Evolutionary conservation across 2,113 vertebrate species (phyloP), one percentile per base, ranked within the genome.

Genomic region (Ceyx margarethae): DNA sequence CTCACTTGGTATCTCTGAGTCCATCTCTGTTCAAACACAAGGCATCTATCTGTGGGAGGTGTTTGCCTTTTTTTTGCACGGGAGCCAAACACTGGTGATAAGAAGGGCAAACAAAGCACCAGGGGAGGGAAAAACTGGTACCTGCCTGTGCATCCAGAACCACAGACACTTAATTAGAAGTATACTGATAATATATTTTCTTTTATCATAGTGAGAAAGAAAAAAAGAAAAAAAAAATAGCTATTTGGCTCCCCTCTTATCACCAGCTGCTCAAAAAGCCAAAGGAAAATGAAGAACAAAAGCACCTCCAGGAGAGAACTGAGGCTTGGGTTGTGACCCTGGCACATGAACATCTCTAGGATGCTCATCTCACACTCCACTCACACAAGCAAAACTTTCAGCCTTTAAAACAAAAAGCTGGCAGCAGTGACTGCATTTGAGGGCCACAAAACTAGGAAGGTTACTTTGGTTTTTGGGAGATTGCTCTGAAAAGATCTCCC

Each of bases 1-100:
- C 81, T 89, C 28, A 3, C 71, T 95, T 90, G 69, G 6, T 81
- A 81, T 95, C 90, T 50, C 13, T 22, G 73, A 33, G 81, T 43
- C 82, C 89, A 90, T 74, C 80, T 80, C 15, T 91, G 64, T 69
- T 84, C 93, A 95, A 97, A 97, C 83, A 97, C 74, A 93, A 93
- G 76, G 73, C 64, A 31, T 37, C 6, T 60, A 88, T 83, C 82
- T 75, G 22, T 60, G 72, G 28, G 65, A 65, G 64, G 46, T 71
- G 54, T 69, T n/a, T 68, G 95, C 68, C 60, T 81, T 37, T 37
- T 50, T 46, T 94, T 84, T 89, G 35, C 40, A 69, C 62, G n/a
- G 88, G 81, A 91, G 72, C 64, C 88, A 95, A 86, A 92, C 72
- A 83, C 28, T 40, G 50, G 29, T 3, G 74, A 94, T 95, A 97